phyloP scores from a whole-genome alignment of 2,113 vertebrate species.

The Gymnorhina tibicen region DNA sequence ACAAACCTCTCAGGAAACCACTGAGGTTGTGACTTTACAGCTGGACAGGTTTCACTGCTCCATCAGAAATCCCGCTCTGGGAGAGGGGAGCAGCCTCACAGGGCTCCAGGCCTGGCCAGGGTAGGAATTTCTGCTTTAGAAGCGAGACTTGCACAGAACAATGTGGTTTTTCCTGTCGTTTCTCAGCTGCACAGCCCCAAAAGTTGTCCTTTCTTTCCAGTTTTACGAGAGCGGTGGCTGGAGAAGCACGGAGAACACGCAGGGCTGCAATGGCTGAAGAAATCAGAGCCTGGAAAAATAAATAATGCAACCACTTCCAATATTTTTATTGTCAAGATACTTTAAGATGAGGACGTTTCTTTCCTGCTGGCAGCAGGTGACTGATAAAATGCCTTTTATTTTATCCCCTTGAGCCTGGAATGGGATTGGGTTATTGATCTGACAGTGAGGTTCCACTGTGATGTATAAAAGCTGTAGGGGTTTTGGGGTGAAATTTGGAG shows the following conservation, averaged over 20 bases:
- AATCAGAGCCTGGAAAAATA: neutral
- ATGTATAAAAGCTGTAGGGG: rapidly evolving
- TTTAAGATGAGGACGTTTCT: neutral
- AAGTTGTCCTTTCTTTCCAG: neutral
- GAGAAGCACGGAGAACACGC: constrained; percentile 1
- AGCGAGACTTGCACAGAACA: neutral
- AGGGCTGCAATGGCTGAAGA: neutral
- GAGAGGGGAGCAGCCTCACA: neutral
- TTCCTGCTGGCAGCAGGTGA: neutral
- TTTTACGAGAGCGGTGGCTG: neutral
- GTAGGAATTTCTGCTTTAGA: neutral
- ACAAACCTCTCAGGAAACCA: neutral
- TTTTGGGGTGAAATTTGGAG: neutral
- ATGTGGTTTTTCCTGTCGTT: constrained; percentile 49
- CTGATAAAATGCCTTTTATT: neutral
- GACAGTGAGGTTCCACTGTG: neutral
- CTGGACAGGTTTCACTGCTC: neutral
- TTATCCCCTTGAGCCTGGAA: neutral
- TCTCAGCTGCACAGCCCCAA: neutral
- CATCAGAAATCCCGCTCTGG: neutral
- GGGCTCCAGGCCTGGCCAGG: neutral
- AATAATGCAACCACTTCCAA: neutral
- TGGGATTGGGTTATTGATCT: neutral
- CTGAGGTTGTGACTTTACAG: neutral
- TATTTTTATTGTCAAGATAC: neutral